phyloP scores from a whole-genome alignment of 2,113 vertebrate species.

The Rhombomys opimus region DNA sequence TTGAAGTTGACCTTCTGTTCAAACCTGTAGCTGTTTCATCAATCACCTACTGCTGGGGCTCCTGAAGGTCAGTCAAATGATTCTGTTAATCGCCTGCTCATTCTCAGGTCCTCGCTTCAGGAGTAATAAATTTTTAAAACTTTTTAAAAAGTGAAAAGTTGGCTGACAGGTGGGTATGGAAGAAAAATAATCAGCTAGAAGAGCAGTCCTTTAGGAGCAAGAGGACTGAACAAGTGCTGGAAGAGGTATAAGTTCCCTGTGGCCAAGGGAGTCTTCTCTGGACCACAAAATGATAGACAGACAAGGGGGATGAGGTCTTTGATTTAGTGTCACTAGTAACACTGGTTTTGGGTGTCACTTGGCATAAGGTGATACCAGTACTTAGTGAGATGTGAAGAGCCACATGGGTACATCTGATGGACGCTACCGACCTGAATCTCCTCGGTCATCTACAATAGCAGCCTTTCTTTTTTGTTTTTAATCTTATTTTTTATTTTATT shows the following conservation, averaged over 20 bases:
- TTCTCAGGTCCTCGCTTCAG: slow-evolving; percentile 77
- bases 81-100: slow-evolving; percentile 73
- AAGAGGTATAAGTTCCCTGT: neutral
- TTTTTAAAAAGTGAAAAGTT: slow-evolving; percentile 83
- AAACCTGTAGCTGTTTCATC: slow-evolving; percentile 77
- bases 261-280: neutral
- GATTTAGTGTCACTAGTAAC: neutral
- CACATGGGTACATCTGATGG: neutral
- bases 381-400: neutral
- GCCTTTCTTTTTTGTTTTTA: neutral
- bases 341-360: neutral
- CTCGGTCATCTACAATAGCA: neutral
- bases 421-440: slow-evolving; percentile 12
- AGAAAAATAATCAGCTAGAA: slow-evolving; percentile 79
- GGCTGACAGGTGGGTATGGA: slow-evolving; percentile 76
- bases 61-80: slow-evolving; percentile 79
- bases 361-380: neutral
- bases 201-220: slow-evolving; percentile 73
- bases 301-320: neutral
- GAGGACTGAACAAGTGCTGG: neutral
- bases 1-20: slow-evolving; percentile 79
- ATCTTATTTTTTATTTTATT: too few relatives aligned
- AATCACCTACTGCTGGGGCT: slow-evolving; percentile 69
- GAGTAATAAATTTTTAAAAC: slow-evolving; percentile 82
- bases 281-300: neutral